Percentiles rank a stretch among this genome's conserved stretches.
Conservation (phyloP, 2,113 vertebrate genomes). For the Aphyosemion australe region DNA sequence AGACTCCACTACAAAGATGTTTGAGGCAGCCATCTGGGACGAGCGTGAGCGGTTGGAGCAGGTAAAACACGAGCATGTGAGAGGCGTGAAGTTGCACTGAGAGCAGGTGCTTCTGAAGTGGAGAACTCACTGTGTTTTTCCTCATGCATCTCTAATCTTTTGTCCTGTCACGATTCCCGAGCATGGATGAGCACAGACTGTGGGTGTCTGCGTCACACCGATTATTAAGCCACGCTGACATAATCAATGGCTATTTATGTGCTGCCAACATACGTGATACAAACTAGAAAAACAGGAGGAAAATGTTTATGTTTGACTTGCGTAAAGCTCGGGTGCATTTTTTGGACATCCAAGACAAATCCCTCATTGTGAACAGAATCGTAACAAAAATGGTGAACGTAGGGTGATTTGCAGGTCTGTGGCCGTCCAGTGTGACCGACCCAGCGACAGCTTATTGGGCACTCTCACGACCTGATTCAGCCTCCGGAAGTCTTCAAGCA, state of each 20-base stretch:
- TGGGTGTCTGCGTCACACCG: slow-evolving; percentile 5
- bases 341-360: too few relatives aligned
- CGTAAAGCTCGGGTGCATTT: background rate
- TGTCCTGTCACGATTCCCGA: slow-evolving; percentile 3
- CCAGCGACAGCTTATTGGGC: too few relatives aligned
- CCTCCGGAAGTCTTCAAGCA: too few relatives aligned
- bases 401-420: too few relatives aligned
- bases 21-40: slow-evolving; percentile 44
- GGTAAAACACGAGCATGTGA: slow-evolving; percentile 26
- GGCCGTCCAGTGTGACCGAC: too few relatives aligned
- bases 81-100: background rate
- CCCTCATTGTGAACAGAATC: too few relatives aligned
- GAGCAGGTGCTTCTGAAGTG: slow-evolving; percentile 23
- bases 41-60: slow-evolving; percentile 20
- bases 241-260: background rate
- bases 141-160: slow-evolving; percentile 11
- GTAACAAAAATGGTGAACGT: too few relatives aligned
- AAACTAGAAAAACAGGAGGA: background rate
- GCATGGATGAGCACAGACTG: background rate
- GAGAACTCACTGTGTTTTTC: slow-evolving; percentile 26
- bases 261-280: too few relatives aligned
- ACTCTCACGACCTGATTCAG: too few relatives aligned
- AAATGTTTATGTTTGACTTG: background rate
- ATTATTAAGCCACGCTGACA: slow-evolving; percentile 2
- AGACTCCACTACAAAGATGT: slow-evolving; percentile 18